A percentile compares a stretch with the other conserved stretches of the same genome.
These are phyloP conservation scores for Drosophila kokeensis DNA, from an alignment of 2,888 invertebrate species.

Conservation along the genomic window DNA sequence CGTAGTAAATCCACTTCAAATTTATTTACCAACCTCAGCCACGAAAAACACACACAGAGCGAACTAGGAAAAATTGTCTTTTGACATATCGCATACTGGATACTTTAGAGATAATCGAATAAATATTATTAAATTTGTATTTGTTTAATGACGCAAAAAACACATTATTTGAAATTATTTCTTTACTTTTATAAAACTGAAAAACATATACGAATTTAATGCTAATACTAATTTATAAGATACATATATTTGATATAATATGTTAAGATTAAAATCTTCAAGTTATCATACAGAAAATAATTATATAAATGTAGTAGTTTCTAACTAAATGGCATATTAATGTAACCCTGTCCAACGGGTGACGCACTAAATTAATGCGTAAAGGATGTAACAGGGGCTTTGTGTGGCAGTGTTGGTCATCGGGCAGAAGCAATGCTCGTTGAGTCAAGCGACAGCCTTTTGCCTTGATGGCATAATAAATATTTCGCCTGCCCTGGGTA, in stretches of 20 bases:
- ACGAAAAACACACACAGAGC: not conserved
- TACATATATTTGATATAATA: not conserved
- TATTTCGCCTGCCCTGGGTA: slow-evolving; percentile 67
- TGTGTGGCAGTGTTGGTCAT: slow-evolving; percentile 28
- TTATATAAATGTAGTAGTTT: not conserved
- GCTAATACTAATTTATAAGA: not conserved
- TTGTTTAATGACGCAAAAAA: not conserved
- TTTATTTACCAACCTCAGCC: slow-evolving; percentile 48
- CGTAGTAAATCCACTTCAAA: slow-evolving; percentile 43
- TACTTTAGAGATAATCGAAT: slow-evolving; percentile 3
- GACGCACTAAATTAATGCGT: slow-evolving; percentile 47
- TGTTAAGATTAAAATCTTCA: not conserved
- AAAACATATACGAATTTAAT: not conserved
- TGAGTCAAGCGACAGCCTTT: slow-evolving; percentile 61
- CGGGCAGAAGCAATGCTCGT: slow-evolving; percentile 37
- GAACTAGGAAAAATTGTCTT: not conserved
- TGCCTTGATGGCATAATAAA: slow-evolving; percentile 80
- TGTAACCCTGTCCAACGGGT: slow-evolving; percentile 11
- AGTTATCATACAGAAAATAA: not conserved
- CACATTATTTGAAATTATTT: not conserved
- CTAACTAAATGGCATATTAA: slow-evolving; percentile 7
- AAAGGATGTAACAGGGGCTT: slow-evolving; percentile 48
- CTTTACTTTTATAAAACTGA: not conserved
- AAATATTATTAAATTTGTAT: not conserved
- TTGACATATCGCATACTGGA: not conserved